Conservation (phyloP, 2,888 invertebrate species). For the Rhamphomyia laevipes region DNA sequence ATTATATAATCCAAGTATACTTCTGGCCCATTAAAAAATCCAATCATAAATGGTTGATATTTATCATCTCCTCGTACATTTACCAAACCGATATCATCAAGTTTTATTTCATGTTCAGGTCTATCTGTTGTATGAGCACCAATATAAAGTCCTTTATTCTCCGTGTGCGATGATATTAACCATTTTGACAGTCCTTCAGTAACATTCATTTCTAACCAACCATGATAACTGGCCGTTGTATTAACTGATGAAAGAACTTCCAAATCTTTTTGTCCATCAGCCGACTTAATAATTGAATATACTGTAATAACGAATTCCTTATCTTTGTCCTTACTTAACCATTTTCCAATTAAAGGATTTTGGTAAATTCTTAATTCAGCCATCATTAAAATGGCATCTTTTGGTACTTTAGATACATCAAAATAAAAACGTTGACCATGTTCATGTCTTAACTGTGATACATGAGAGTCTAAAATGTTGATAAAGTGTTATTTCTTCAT, state of each 20-base stretch:
- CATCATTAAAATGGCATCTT: conserved; percentile 65
- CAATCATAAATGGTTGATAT: conserved; percentile 85
- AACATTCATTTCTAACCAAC: conserved; percentile 81
- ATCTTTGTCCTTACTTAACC: conserved; percentile 22
- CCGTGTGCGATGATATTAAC: conserved; percentile 58
- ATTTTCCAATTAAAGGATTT: conserved; percentile 33
- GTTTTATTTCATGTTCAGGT: conserved; percentile 67
- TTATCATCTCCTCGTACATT: conserved; percentile 66
- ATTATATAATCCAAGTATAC: conserved; percentile 38
- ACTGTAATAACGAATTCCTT: conserved; percentile 30
- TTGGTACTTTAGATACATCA: conserved; percentile 76
- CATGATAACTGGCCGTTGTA: conserved; percentile 62
- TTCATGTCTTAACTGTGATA: conserved; percentile 67
- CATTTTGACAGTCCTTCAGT: conserved; percentile 66
- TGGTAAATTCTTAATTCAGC: conserved; percentile 81
- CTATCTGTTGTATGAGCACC: conserved; percentile 61
- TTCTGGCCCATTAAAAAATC: conserved; percentile 63
- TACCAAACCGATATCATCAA: conserved; percentile 74
- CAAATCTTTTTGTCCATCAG: conserved; percentile 48
- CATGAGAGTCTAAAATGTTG: conserved; percentile 51
- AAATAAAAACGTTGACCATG: conserved; percentile 85
- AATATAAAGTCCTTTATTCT: conserved; percentile 76
- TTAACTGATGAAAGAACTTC: conserved; percentile 64
- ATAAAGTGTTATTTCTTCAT: conserved; percentile 8
- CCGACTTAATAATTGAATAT: conserved; percentile 25